Percentiles rank a stretch among this genome's conserved stretches.
phyloP scores from a whole-genome alignment of 2,888 invertebrate species.

The Megalurothrips usitatus region DNA sequence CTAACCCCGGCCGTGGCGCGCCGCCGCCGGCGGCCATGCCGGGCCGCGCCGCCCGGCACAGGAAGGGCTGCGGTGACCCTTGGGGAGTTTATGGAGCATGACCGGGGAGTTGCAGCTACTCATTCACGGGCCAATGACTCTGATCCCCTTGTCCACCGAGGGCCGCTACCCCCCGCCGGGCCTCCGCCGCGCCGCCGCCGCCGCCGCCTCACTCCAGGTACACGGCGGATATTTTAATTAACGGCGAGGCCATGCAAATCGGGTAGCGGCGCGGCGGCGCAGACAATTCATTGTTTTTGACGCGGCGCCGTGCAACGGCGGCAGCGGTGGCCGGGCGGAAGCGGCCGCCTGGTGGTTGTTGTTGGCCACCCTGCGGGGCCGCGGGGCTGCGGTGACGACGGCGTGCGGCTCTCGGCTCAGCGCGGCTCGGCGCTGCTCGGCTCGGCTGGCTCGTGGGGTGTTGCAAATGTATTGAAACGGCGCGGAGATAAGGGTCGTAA shows the following conservation, averaged over 20 bases:
- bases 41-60: background rate
- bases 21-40: background rate
- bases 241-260: background rate
- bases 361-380: too few species aligned
- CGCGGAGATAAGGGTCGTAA: background rate
- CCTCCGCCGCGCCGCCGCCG: background rate
- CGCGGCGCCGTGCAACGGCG: background rate
- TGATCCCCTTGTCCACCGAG: background rate
- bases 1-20: background rate
- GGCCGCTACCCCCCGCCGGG: background rate
- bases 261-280: background rate
- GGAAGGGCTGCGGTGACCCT: conserved; percentile 8
- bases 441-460: background rate
- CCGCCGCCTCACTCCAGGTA: background rate
- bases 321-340: background rate
- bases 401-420: too few species aligned
- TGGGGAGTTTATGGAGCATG: conserved; percentile 24
- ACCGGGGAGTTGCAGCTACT: conserved; percentile 18
- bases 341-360: background rate
- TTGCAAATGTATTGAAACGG: conserved; percentile 8
- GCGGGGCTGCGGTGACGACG: too few species aligned
- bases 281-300: conserved; percentile 10
- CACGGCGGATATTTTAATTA: conserved; percentile 19
- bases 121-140: conserved; percentile 21
- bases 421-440: too few species aligned